Evolutionary conservation across 2,113 vertebrate genomes (phyloP).

Genomic region (Phasianus colchicus): DNA sequence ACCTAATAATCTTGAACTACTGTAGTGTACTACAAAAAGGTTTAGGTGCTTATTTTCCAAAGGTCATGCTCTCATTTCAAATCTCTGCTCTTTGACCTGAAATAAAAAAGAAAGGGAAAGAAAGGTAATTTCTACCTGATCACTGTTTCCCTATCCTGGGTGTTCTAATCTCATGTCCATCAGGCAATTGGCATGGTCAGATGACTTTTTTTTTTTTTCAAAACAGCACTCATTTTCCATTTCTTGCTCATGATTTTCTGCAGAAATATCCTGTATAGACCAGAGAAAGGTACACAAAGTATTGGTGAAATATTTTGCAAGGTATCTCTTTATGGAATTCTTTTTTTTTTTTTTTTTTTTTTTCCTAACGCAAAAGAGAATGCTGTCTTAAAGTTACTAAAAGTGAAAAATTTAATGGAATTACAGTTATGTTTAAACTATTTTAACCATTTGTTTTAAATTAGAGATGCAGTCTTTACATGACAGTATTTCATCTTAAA

Average conservation of each 20-base stretch:
- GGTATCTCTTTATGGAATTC: neutral
- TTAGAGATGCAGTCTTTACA: neutral
- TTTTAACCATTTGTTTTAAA: neutral
- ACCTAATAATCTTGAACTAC: neutral
- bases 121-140: conserved; percentile 11
- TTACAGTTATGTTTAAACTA: neutral
- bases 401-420: neutral
- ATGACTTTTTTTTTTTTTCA: neutral
- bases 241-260: neutral
- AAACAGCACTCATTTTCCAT: neutral
- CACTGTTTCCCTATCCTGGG: neutral
- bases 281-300: neutral
- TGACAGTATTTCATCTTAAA: neutral
- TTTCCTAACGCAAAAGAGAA: neutral
- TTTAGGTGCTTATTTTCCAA: conserved; percentile 57
- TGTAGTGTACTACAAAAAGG: conserved; percentile 5
- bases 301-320: neutral
- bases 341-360: neutral
- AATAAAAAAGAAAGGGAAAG: neutral
- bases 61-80: neutral
- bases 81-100: neutral
- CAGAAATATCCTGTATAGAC: neutral
- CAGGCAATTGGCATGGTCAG: neutral
- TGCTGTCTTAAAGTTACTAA: neutral
- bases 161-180: neutral